phyloP scores from a whole-genome alignment of 2,888 invertebrate species.

The Epinotia demarniana region DNA sequence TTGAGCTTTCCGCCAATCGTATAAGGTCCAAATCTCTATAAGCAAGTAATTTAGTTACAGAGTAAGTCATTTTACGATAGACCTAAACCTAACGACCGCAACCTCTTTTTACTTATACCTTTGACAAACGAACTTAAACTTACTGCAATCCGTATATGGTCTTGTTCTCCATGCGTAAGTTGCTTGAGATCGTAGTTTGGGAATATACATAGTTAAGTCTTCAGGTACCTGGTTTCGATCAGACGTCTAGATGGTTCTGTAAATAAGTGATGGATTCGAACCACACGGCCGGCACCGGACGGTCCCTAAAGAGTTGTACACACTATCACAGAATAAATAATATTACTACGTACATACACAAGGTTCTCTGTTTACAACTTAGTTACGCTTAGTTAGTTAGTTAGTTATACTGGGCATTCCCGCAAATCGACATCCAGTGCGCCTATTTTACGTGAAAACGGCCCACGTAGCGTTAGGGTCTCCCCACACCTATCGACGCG shows the following conservation, averaged over 20 bases:
- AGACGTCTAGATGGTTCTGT: conserved; percentile 24
- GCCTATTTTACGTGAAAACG: too few relatives aligned
- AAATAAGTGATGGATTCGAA: conserved; percentile 9
- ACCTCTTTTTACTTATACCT: neutral
- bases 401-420: too few relatives aligned
- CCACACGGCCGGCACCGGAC: neutral
- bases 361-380: too few relatives aligned
- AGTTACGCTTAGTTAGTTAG: too few relatives aligned
- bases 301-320: conserved; percentile 5
- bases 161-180: neutral
- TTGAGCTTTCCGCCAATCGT: too few relatives aligned
- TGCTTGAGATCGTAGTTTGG: neutral
- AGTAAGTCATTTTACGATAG: neutral
- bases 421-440: too few relatives aligned
- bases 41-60: neutral
- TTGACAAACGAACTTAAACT: neutral
- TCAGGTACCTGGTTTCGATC: conserved; percentile 15
- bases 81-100: neutral
- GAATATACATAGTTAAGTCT: neutral
- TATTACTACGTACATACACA: too few relatives aligned
- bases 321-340: neutral
- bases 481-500: too few relatives aligned
- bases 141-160: neutral
- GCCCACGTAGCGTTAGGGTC: too few relatives aligned
- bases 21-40: neutral